Percentiles rank a stretch among this genome's conserved stretches.
phyloP scores from a whole-genome alignment of 2,888 invertebrate species.

The Muscina levida region DNA sequence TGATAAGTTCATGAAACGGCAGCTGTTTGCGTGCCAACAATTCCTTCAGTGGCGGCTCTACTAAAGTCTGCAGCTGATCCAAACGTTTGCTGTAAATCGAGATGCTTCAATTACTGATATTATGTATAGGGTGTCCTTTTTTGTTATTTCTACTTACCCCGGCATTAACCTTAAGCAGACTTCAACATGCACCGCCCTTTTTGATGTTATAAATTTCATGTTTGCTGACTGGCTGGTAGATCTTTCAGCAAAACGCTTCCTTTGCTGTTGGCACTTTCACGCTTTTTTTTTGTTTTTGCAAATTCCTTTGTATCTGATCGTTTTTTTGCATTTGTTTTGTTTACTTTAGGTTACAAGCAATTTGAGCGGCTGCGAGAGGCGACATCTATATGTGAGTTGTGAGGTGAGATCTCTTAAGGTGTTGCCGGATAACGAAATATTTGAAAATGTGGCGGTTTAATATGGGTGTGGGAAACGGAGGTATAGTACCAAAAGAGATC shows the following conservation, averaged over 20 bases:
- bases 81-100: slow-evolving; percentile 65
- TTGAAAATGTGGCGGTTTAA: too few relatives aligned
- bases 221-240: too few relatives aligned
- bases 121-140: background rate
- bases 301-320: slow-evolving; percentile 18
- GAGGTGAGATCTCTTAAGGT: background rate
- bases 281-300: slow-evolving; percentile 2
- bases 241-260: too few relatives aligned
- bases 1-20: slow-evolving; percentile 56
- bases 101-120: background rate
- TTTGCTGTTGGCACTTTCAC: slow-evolving; percentile 11
- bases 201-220: slow-evolving; percentile 69
- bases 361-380: slow-evolving; percentile 1
- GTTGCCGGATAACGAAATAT: too few relatives aligned
- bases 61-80: slow-evolving; percentile 65
- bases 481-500: too few relatives aligned
- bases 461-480: too few relatives aligned
- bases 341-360: too few relatives aligned
- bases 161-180: slow-evolving; percentile 69
- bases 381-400: slow-evolving; percentile 33
- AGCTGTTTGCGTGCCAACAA: slow-evolving; percentile 52
- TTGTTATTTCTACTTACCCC: slow-evolving; percentile 65
- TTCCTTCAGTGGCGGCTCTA: slow-evolving; percentile 62
- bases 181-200: slow-evolving; percentile 72
- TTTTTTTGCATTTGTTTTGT: slow-evolving; percentile 27